Percentiles rank a stretch among this genome's conserved stretches.
These are phyloP conservation scores for Kryptolebias marmoratus DNA, from an alignment of 2,113 vertebrate genomes.

Conservation along the genomic window DNA sequence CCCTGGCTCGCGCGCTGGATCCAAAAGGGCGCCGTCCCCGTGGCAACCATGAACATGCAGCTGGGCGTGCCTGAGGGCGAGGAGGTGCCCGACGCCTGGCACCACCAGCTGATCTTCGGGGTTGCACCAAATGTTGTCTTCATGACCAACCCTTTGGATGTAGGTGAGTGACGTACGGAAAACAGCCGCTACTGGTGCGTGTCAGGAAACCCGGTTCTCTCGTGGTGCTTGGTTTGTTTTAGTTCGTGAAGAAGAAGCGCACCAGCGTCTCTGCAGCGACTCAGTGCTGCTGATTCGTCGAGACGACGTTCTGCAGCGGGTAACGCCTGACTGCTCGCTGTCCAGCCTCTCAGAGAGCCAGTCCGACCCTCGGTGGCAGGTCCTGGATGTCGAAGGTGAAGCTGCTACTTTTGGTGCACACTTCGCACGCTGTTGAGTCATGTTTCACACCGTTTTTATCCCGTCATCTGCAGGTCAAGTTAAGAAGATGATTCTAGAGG, in stretches of 20 bases:
- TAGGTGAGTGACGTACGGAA: constrained; percentile 65
- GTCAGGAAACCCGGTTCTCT: background rate
- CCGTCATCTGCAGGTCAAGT: constrained; percentile 71
- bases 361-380: constrained; percentile 65
- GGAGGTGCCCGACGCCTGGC: constrained; percentile 84
- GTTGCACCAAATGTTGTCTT: constrained; percentile 69
- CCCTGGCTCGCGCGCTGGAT: constrained; percentile 81
- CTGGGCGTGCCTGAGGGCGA: constrained; percentile 71
- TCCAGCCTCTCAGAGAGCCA: constrained; percentile 47
- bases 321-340: constrained; percentile 40
- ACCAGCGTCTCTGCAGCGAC: constrained; percentile 78
- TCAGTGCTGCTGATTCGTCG: constrained; percentile 78
- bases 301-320: constrained; percentile 77
- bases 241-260: constrained; percentile 71
- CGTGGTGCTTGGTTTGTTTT: background rate
- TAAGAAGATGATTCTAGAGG: constrained; percentile 61
- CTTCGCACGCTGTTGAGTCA: background rate
- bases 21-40: constrained; percentile 68
- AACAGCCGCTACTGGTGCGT: background rate
- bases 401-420: background rate
- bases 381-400: constrained; percentile 78
- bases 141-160: constrained; percentile 83
- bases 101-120: constrained; percentile 84
- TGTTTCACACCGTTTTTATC: background rate
- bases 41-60: constrained; percentile 86